These are phyloP conservation scores for Ammospiza caudacuta DNA, from an alignment of 2,113 vertebrate genomes.

Conservation along the genomic window DNA sequence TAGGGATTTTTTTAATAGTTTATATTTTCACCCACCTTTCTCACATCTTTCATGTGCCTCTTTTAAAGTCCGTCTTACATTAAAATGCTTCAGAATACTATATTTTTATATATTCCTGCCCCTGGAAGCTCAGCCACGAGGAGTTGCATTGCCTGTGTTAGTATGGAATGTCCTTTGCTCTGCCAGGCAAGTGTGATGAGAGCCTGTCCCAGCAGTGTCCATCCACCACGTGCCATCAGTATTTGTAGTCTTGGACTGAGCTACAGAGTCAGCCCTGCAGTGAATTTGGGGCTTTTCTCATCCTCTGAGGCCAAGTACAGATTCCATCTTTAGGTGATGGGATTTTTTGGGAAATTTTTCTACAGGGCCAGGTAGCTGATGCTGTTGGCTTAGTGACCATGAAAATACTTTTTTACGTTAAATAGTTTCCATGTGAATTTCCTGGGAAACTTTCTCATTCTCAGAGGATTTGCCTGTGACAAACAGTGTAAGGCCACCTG, in stretches of 20 bases:
- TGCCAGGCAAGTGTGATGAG: rapidly evolving
- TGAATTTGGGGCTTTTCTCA: not conserved
- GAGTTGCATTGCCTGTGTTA: not conserved
- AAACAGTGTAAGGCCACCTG: rapidly evolving
- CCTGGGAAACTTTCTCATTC: not conserved
- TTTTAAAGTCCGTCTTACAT: not conserved
- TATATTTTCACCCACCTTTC: not conserved
- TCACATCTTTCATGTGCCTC: not conserved
- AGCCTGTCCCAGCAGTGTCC: not conserved
- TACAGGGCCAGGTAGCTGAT: not conserved
- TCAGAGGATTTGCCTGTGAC: not conserved
- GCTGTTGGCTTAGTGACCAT: not conserved
- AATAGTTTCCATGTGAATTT: not conserved
- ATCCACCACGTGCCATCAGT: rapidly evolving
- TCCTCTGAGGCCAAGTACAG: not conserved
- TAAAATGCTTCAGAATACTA: not conserved
- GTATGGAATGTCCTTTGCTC: rapidly evolving
- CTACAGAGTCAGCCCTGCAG: no score
- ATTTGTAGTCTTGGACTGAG: not conserved
- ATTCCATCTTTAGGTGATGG: not conserved
- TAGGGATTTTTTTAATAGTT: not conserved
- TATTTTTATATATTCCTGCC: not conserved
- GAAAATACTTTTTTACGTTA: not conserved
- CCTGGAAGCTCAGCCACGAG: rapidly evolving
- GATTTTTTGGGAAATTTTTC: not conserved